Evolutionary conservation across 1,140 invertebrate species (phyloP).

Genomic region (Leptopilina clavipes): DNA sequence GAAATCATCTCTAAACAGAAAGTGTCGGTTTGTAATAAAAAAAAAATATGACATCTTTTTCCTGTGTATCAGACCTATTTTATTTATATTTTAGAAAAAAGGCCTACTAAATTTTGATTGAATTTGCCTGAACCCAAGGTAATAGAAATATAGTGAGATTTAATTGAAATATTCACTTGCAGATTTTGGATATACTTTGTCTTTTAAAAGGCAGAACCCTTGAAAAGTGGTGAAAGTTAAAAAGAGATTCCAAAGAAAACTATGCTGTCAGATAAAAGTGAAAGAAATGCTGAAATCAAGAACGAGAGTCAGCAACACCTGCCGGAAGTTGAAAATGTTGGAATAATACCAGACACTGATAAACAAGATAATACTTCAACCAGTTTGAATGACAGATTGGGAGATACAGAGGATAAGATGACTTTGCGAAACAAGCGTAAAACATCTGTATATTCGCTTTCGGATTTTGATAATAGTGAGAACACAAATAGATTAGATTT

Average conservation of each 20-base stretch:
- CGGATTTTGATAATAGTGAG: constrained; percentile 55
- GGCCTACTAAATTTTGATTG: too few relatives aligned
- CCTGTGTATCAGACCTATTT: too few relatives aligned
- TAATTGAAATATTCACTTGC: constrained; percentile 5
- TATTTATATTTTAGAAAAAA: too few relatives aligned
- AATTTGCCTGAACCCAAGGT: too few relatives aligned
- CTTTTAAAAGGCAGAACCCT: constrained; percentile 66
- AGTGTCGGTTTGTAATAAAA: too few relatives aligned
- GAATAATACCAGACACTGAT: constrained; percentile 47
- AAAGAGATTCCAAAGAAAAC: constrained; percentile 64
- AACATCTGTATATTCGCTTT: constrained; percentile 59
- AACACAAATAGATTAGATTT: constrained; percentile 47
- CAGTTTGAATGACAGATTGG: constrained; percentile 36
- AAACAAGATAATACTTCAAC: neutral
- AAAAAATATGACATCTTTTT: too few relatives aligned
- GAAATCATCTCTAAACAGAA: too few relatives aligned
- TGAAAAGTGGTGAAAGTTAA: constrained; percentile 66
- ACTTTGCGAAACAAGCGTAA: constrained; percentile 58
- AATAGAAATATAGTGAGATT: constrained; percentile 37
- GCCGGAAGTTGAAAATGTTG: constrained; percentile 54
- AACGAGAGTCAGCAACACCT: constrained; percentile 52
- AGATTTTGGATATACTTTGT: neutral
- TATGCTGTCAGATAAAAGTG: constrained; percentile 58
- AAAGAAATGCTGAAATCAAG: constrained; percentile 48
- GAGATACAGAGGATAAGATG: constrained; percentile 52